These are phyloP conservation scores for Cossypha dichroa DNA, from an alignment of 2,797 vertebrate genomes.

Conservation along the genomic window DNA sequence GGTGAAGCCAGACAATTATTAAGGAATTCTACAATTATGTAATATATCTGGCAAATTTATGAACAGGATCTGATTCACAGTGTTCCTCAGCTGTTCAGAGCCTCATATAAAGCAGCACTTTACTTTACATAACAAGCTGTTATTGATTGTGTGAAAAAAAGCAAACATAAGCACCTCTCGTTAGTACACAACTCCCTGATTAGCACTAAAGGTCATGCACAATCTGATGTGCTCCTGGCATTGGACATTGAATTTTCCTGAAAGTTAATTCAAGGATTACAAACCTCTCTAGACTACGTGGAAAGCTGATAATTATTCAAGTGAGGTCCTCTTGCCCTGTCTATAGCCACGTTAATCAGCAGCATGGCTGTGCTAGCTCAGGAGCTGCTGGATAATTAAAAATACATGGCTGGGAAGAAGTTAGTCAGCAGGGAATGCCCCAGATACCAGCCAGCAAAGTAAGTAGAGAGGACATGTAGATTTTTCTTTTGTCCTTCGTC, in stretches of 20 bases:
- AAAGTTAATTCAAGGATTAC: not conserved
- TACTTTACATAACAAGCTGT: not conserved
- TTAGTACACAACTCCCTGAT: not conserved
- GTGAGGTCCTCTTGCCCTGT: not conserved
- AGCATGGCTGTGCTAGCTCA: not conserved
- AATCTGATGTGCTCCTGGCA: not conserved
- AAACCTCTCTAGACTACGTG: not conserved
- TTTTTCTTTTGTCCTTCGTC: not conserved
- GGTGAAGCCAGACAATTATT: not conserved
- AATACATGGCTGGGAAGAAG: not conserved
- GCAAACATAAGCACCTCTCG: not conserved
- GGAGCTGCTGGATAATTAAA: not conserved
- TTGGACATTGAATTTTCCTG: not conserved
- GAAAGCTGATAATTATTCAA: constrained; percentile 1
- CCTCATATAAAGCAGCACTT: not conserved
- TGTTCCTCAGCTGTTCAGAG: not conserved
- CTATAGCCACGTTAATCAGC: not conserved
- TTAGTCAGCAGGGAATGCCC: not conserved
- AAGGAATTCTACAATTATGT: not conserved
- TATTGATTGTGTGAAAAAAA: not conserved
- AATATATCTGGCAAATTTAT: not conserved
- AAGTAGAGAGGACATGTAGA: not conserved
- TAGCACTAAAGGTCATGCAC: not conserved
- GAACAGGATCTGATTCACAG: not conserved
- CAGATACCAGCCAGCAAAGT: not conserved